Evolutionary conservation across 2,113 vertebrate genomes (phyloP), one percentile per base, ranked within the genome.

Genomic region (Crotalus horridus): DNA sequence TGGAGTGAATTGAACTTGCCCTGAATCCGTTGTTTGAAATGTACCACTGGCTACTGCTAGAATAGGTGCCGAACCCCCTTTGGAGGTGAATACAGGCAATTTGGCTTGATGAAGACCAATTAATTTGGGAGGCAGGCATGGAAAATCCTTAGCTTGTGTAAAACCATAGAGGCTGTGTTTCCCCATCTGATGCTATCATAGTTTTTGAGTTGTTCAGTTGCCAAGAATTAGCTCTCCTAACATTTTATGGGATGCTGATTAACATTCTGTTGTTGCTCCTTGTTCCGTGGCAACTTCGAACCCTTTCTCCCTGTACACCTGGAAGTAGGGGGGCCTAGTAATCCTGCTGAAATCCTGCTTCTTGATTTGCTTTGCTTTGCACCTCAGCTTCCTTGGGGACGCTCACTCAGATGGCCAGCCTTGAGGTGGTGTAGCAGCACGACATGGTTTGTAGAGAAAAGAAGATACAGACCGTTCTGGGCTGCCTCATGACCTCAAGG

Each of bases 381-480:
- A 13, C 10, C 43, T n/a, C 6, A 1, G 23, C 26, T 59, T 13
- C 59, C 69, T 85, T 58, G 95, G 95, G 95, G 95, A 95, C 94
- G 94, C 46, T 94, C 96, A 94, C 93, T 85, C 96, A 96, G 94
- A 94, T 95, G 95, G 92, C 96, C 94, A 94, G 94, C 97, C 96
- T 97, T 96, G 96, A 96, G 97, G 96, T 96, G 97, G 97, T 95
- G 95, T 98, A 98, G 98, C 98, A 98, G 98, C 98, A 98, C 97
- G 96, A 98, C 97, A 98, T 98, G 98, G 97, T 98, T 98, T 98
- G 97, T 97, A 98, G 97, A 96, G 96, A 97, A 97, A 97, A 96
- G 97, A 97, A 97, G 98, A 98, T 98, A 97, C 98, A 98, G 97
- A 97, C 98, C 97, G 97, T 98, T 97, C 97, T 97, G 98, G 97